phyloP scores from a whole-genome alignment of 2,888 invertebrate species.

The Drosophila affinis region DNA sequence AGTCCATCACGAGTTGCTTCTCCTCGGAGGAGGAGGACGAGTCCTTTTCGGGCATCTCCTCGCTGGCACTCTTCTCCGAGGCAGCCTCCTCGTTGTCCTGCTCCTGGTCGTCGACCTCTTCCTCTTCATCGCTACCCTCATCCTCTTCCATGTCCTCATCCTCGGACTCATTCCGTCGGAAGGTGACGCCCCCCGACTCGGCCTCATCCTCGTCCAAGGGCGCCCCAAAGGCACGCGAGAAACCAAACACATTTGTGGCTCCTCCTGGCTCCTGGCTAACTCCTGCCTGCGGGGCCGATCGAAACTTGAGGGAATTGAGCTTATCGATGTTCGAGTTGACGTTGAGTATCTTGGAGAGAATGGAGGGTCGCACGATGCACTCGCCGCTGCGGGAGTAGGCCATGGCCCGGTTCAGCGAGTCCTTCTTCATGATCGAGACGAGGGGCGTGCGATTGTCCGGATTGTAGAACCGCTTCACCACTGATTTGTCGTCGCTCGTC shows the following conservation, averaged over 20 bases:
- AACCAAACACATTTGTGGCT: conserved; percentile 57
- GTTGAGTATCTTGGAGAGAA: conserved; percentile 87
- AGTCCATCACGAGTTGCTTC: conserved; percentile 76
- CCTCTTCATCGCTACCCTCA: conserved; percentile 47
- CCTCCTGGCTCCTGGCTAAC: conserved; percentile 30
- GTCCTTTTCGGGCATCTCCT: conserved; percentile 43
- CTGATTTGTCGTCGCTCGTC: conserved; percentile 87
- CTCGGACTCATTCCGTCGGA: conserved; percentile 58
- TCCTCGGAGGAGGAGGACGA: conserved; percentile 37
- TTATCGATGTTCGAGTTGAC: conserved; percentile 85
- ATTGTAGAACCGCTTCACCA: conserved; percentile 86
- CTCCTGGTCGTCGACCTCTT: conserved; percentile 48
- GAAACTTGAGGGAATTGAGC: conserved; percentile 83
- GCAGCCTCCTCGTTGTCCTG: conserved; percentile 48
- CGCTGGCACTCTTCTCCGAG: conserved; percentile 32
- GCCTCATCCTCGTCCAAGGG: conserved; percentile 68
- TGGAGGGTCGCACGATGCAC: conserved; percentile 87
- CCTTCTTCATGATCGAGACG: conserved; percentile 87
- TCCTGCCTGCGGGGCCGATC: conserved; percentile 53
- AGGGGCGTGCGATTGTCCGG: conserved; percentile 86
- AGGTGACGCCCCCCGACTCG: conserved; percentile 72
- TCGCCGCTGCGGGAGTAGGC: conserved; percentile 86
- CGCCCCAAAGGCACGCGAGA: conserved; percentile 79
- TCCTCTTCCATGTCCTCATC: conserved; percentile 49
- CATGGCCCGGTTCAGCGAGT: conserved; percentile 85